Evolutionary conservation across 2,797 vertebrate genomes (phyloP).

Genomic region (Netta rufina): DNA sequence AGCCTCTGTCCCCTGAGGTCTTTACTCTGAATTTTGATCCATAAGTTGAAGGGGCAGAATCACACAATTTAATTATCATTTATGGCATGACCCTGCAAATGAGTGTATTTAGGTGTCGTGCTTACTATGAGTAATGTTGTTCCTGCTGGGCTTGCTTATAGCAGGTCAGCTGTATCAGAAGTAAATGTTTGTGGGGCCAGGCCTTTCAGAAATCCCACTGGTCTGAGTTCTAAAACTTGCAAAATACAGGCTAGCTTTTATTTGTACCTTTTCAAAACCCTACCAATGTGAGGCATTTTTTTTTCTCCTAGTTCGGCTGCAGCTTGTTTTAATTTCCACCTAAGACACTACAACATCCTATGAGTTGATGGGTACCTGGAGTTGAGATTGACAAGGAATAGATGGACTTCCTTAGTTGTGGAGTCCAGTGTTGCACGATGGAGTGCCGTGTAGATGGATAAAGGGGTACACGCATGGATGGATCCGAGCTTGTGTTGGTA

Average conservation of each 20-base stretch:
- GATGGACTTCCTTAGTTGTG: neutral
- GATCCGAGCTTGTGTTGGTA: neutral
- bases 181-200: neutral
- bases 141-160: neutral
- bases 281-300: neutral
- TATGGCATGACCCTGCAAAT: neutral
- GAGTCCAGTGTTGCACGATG: rapidly evolving
- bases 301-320: neutral
- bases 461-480: rapidly evolving
- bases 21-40: neutral
- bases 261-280: neutral
- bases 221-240: neutral
- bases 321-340: neutral
- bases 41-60: neutral
- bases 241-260: neutral
- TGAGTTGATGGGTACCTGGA: neutral
- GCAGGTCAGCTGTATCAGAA: neutral
- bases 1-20: neutral
- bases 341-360: neutral
- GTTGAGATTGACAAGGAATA: neutral
- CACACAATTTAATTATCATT: neutral
- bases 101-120: neutral
- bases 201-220: neutral
- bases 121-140: neutral
- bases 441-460: neutral